Base-by-base conservation (phyloP, 2,113 vertebrate species). In the Craseonycteris thonglongyai region DNA sequence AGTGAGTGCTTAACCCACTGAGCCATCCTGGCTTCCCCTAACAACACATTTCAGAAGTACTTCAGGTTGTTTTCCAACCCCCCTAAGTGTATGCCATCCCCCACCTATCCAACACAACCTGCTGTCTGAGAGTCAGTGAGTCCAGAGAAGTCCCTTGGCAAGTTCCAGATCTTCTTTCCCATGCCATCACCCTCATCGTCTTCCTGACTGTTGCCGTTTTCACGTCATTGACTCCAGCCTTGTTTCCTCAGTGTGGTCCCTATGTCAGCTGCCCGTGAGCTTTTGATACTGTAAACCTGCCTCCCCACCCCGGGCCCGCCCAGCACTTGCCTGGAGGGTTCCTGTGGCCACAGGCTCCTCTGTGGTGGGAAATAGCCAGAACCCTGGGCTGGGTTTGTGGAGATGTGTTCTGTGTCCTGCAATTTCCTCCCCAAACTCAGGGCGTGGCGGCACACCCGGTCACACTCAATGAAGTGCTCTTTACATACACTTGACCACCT, bases 321-420 rank as follows among this genome's bases (percentile, higher is more conserved):
- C 26, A 24, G 24, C 13, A 12, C 18, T 42, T 18, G 8, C 10
- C 40, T 24, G 33, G 69, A 42, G 22, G 14, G 30, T 8, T 6
- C 9, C 38, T 38, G 69, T 0, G 26, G 30, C 9, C 30, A 12
- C 15, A 28, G 47, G 3, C 3, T 86, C 40, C 47, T 22, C 26
- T 45, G n/a, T 19, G 58, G 15, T 19, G 33, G 28, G 19, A 21
- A 16, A 24, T 8, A 76, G 12, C 2, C 61, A 47, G 42, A 3
- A 11, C 2, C 18, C 1, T 16, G 47, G 22, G 6, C 3, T 3
- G 19, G 14, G 35, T 1, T 13, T 2, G 38, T 38, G n/a, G 14
- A 54, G 59, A 35, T 42, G n/a, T 24, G 13, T 38, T n/a, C 49
- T 42, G 15, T n/a, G 61, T n/a, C 45, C 59, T 47, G 42, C 3